Base-by-base conservation (phyloP, 2,888 invertebrate genomes). In the Holacanthella duospinosa region DNA sequence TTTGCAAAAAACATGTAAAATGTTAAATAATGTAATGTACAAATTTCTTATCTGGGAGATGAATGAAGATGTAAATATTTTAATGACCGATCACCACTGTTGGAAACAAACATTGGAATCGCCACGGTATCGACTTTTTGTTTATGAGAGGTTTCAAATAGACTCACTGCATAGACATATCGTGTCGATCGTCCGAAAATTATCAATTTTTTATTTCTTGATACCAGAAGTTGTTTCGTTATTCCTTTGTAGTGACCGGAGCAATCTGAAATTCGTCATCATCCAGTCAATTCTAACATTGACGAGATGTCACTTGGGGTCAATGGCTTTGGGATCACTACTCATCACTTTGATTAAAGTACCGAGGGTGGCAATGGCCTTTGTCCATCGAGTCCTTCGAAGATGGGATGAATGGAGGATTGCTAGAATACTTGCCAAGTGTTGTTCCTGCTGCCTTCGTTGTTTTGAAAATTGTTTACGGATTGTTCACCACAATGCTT, bases 401-500 rank as follows among this genome's bases (percentile, higher is more conserved):
- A 70, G 64, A 59, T 70, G 68, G 66, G 61, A 63, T 28, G 68
- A 66, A 21, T 57, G 62, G 48, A 58, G 77, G 74, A 63, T 74
- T 73, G 86, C 88, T 0, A 82, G 85, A 64, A 89, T 88, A 75
- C 83, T 86, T 54, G 79, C 87, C 16, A 87, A 86, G 75, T 85
- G 87, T 74, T 93, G 94, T 74, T 87, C 89, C 70, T 93, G 93
- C 74, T 93, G 93, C 74, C 88, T 94, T 74, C 90, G 88, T 77
- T 87, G 90, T 74, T 81, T 95, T 70, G 95, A 95, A 76, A 91
- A 88, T 76, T 93, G 93, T 75, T 87, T 95, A 69, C 85, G 89
- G 43, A 94, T 89, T 75, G 82, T 96, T 75, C 93, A 93, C 78
- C 92, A 93, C 76, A 95, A 95, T 77, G 94, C 94, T 0, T 95